Evolutionary conservation across 2,797 vertebrate genomes (phyloP).

Genomic region (Sparidentex hasta): DNA sequence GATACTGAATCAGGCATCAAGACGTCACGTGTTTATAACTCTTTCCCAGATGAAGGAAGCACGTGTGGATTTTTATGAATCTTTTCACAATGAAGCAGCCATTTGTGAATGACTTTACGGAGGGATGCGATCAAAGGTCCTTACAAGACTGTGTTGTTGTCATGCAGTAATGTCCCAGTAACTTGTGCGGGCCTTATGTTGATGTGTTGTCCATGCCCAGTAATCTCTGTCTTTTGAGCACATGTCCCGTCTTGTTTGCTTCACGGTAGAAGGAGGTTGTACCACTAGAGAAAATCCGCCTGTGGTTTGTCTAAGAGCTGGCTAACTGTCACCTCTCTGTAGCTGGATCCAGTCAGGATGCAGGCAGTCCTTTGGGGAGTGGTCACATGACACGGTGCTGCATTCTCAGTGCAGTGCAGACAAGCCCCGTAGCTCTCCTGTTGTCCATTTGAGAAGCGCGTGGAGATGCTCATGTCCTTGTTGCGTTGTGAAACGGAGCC

Average conservation of each 20-base stretch:
- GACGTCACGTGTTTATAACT: constrained; percentile 23
- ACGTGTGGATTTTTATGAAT: not conserved
- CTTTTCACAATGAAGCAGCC: constrained; percentile 1
- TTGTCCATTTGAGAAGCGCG: constrained; percentile 71
- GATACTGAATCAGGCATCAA: constrained; percentile 1
- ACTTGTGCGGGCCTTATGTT: constrained; percentile 1
- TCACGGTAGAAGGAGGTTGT: constrained; percentile 7
- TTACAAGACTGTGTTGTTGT: not conserved
- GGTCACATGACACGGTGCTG: constrained; percentile 45
- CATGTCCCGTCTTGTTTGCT: constrained; percentile 34
- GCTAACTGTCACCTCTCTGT: constrained; percentile 77
- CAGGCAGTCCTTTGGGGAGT: constrained; percentile 76
- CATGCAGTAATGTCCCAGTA: not conserved
- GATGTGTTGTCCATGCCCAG: constrained; percentile 11
- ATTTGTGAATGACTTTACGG: constrained; percentile 11
- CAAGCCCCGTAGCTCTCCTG: constrained; percentile 73
- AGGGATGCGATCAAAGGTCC: not conserved
- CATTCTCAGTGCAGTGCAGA: constrained; percentile 66
- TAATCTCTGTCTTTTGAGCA: constrained; percentile 30
- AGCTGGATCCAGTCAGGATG: constrained; percentile 72
- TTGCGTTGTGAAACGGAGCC: constrained; percentile 62
- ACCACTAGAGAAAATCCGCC: constrained; percentile 74
- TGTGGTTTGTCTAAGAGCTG: constrained; percentile 72
- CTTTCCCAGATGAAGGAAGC: constrained; percentile 1
- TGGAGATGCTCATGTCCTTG: constrained; percentile 75